Evolutionary conservation across 2,888 invertebrate genomes (phyloP).

Genomic region (Adineta ricciae): DNA sequence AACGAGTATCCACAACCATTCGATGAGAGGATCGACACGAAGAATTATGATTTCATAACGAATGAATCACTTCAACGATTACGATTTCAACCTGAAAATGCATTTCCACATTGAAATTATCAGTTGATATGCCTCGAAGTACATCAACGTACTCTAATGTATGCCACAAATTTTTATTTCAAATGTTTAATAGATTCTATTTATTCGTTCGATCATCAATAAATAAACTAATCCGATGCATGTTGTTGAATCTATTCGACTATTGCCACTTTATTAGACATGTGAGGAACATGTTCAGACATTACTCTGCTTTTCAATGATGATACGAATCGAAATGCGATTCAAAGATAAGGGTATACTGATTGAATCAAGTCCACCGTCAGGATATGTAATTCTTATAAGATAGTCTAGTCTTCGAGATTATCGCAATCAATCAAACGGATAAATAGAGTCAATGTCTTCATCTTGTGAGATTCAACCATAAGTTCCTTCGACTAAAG

Average conservation of each 20-base stretch:
- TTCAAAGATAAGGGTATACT: no score
- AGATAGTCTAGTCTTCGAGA: no score
- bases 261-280: no score
- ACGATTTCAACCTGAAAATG: background rate
- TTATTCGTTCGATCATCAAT: background rate
- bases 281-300: no score
- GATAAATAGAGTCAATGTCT: no score
- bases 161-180: background rate
- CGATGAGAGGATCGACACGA: background rate
- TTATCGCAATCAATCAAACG: no score
- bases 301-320: no score
- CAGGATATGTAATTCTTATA: no score
- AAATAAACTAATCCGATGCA: background rate
- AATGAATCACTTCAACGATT: background rate
- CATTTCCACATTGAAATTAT: background rate
- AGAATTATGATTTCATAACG: background rate
- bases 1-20: background rate
- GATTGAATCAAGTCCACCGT: no score
- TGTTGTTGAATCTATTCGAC: background rate
- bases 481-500: no score
- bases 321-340: no score
- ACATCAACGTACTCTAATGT: background rate
- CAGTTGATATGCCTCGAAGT: background rate
- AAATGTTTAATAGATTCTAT: background rate
- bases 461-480: no score